These are phyloP conservation scores for Scartelaos histophorus DNA, from an alignment of 2,113 vertebrate species.

Conservation along the genomic window DNA sequence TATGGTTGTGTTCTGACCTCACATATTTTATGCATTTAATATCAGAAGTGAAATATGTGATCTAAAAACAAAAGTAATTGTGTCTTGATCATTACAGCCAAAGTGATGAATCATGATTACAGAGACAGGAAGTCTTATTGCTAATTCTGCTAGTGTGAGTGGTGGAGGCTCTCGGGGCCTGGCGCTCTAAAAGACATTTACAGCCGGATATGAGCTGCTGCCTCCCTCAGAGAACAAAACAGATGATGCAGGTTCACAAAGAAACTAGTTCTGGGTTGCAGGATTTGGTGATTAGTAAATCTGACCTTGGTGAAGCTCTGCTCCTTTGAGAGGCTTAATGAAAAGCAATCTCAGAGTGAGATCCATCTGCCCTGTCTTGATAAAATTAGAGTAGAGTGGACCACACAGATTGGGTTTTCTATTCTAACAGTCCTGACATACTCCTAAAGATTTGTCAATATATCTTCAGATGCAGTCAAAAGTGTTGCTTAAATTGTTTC, in stretches of 20 bases:
- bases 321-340: slow-evolving; percentile 30
- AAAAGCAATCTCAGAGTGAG: slow-evolving; percentile 19
- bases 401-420: not conserved
- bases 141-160: slow-evolving; percentile 19
- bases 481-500: no score
- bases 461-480: no score
- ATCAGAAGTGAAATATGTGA: not conserved
- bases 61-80: not conserved
- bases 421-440: not conserved
- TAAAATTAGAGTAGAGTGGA: slow-evolving; percentile 20
- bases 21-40: not conserved
- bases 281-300: slow-evolving; percentile 14
- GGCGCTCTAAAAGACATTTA: slow-evolving; percentile 38
- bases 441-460: not conserved
- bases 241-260: not conserved
- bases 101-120: slow-evolving; percentile 14
- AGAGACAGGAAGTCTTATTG: slow-evolving; percentile 40
- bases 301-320: slow-evolving; percentile 22
- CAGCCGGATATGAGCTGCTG: slow-evolving; percentile 19
- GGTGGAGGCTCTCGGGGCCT: slow-evolving; percentile 20
- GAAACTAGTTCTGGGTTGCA: slow-evolving; percentile 3
- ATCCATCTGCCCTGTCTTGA: slow-evolving; percentile 44
- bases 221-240: slow-evolving; percentile 16
- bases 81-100: not conserved
- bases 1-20: not conserved